Evolutionary conservation across 2,113 vertebrate species (phyloP), one percentile per base, ranked within the genome.

Genomic region (Scomber scombrus): DNA sequence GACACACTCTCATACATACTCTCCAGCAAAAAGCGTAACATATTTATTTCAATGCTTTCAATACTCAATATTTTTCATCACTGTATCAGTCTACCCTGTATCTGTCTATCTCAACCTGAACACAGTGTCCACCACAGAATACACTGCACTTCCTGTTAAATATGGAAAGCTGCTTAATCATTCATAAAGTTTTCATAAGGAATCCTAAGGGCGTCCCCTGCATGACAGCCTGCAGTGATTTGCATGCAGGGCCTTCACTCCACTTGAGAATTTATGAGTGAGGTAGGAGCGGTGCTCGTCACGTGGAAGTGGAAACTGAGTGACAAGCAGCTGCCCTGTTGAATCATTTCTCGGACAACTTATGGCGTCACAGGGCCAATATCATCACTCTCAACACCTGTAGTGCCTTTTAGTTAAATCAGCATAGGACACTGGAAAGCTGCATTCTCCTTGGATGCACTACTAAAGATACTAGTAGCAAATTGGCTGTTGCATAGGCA

Each of bases 111-210:
- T 73, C 50, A 68, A 14, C 21, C 19, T 47, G 23, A 23, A 11
- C 15, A 19, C 23, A 29, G 23, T 7, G 3, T 16, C 19, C 40
- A 11, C 50, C 15, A 40, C n/a, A 52, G 54, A 55, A 64, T 19
- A 49, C 8, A 55, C 11, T 49, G 31, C 11, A 21, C 64, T 81
- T 58, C 45, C 34, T 23, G 40, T 23, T 29, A 18, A 26, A 43
- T 49, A 47, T 46, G 16, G 10, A 4, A 70, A 60, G 75, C 50
- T 57, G 64, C 60, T 57, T 11, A 26, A 26, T 77, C 13, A 71
- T 57, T 78, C 71, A 54, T 80, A 16, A 82, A 31, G 56, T 82
- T 73, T 77, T 58, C 49, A 76, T 60, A 31, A 46, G 50, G 23
- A 54, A 67, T 47, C 49, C 19, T 4, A 10, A 14, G 21, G 18